Base-by-base conservation (phyloP, 2,113 vertebrate species). In the Ardeotis arabs region DNA sequence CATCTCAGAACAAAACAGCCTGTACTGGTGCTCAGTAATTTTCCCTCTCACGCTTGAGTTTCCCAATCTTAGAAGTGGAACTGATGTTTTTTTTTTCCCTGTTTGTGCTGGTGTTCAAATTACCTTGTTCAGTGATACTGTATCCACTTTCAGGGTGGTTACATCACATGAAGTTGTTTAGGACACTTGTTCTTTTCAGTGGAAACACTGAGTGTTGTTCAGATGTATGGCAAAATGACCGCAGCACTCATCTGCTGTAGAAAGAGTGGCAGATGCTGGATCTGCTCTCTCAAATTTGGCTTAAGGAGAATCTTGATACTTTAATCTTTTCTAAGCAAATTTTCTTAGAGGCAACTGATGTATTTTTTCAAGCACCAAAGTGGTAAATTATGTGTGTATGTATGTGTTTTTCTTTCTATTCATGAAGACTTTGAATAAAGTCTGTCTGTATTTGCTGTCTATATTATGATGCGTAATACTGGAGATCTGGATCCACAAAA, bases 391-490 rank as follows among this genome's bases (percentile, higher is more conserved):
- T 53, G 18, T 73, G 60, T 86, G 73, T 35, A 25, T 58, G 28
- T 87, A 73, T 33, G 25, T 58, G 24, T 31, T 60, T 56, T 95
- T 39, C 64, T 55, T 59, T 49, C 24, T 72, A 2, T 78, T 91
- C 69, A 69, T 76, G 47, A 83, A 87, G 83, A 68, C 44, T 92
- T 73, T 58, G 47, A 63, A 88, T 92, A 84, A 94, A 95, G 16
- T 37, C 15, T 59, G 17, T 72, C 39, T 72, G 0, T 86, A n/a
- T 67, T 91, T 91, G 66, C 56, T 77, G 52, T 72, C 66, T 93
- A 2, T 67, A 64, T 58, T 94, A 80, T 89, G 58, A 49, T 88
- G 28, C 78, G 56, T 74, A 80, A 78, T 96, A 18, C 20, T 93
- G 62, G 80, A 64, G 62, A 90, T 45, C 62, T 62, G 72, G 56